Percentiles rank a stretch among this genome's conserved stretches.
These are phyloP conservation scores for Ceratothoa steindachneri DNA, from an alignment of 2,888 invertebrate species.

Conservation along the genomic window DNA sequence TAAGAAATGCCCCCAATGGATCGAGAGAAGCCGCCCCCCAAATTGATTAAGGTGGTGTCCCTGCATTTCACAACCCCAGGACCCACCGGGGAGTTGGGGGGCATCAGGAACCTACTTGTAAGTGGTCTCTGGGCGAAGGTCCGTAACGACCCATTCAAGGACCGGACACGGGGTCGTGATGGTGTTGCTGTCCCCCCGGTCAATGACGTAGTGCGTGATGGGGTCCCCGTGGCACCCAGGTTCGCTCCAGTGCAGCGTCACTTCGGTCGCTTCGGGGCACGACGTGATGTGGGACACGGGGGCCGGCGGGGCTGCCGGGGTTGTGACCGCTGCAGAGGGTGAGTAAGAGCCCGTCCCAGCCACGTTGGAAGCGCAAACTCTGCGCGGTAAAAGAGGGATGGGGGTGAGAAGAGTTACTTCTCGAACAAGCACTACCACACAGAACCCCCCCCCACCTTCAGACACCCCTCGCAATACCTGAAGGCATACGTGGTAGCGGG, in stretches of 20 bases:
- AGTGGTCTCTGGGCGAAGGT: constrained; percentile 70
- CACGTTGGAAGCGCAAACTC: constrained; percentile 66
- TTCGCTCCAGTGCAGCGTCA: constrained; percentile 69
- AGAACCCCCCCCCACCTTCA: too few species aligned
- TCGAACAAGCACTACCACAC: neutral
- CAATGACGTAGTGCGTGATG: constrained; percentile 71
- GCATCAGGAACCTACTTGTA: constrained; percentile 65
- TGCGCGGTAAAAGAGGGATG: too few species aligned
- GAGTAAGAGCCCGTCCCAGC: constrained; percentile 77
- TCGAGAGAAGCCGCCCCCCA: too few species aligned
- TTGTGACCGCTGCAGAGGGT: constrained; percentile 62
- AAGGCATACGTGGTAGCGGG: constrained; percentile 79
- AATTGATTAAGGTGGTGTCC: too few species aligned
- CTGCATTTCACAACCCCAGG: too few species aligned
- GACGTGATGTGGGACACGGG: constrained; percentile 60
- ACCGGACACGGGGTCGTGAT: constrained; percentile 55
- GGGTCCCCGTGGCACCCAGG: constrained; percentile 71
- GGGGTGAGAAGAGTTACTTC: neutral
- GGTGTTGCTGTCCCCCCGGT: constrained; percentile 59
- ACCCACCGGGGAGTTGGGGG: too few species aligned
- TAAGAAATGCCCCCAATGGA: too few species aligned
- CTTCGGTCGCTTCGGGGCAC: constrained; percentile 66
- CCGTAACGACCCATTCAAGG: constrained; percentile 64
- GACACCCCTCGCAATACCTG: too few species aligned
- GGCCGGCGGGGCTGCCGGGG: constrained; percentile 75